Conservation (phyloP, 2,113 vertebrate species). For the Channa maculata region DNA sequence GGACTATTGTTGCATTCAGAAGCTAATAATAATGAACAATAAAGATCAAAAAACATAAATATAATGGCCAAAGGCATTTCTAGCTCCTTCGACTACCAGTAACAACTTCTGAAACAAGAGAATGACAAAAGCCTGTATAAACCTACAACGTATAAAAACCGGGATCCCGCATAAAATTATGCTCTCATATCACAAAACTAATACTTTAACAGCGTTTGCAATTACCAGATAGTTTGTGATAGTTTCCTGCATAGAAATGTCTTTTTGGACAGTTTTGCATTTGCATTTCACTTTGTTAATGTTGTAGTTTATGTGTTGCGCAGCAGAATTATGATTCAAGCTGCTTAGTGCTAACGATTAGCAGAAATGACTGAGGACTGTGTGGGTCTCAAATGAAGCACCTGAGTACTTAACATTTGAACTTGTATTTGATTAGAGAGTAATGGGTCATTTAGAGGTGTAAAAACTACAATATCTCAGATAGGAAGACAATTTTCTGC, state of each 20-base stretch:
- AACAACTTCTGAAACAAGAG: not conserved
- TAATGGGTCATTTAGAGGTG: conserved; percentile 68
- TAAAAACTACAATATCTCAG: conserved; percentile 65
- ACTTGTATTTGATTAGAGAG: conserved; percentile 59
- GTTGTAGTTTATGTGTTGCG: not conserved
- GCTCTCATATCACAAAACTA: not conserved
- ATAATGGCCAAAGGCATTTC: not conserved
- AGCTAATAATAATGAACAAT: not conserved
- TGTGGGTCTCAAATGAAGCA: conserved; percentile 20
- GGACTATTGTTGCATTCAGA: not conserved
- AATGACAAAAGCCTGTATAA: not conserved
- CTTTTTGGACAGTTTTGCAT: no score
- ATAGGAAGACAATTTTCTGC: conserved; percentile 69
- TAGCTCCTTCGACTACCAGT: not conserved
- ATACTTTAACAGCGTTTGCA: conserved; percentile 1
- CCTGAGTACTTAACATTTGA: conserved; percentile 20
- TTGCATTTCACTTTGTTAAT: not conserved
- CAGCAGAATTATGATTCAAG: conserved; percentile 36
- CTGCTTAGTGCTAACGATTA: not conserved
- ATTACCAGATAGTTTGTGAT: not conserved
- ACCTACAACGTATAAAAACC: not conserved
- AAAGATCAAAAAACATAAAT: not conserved
- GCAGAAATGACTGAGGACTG: conserved; percentile 3
- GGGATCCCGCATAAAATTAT: not conserved
- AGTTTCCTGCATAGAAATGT: no score